Base-by-base conservation (phyloP, 2,888 invertebrate genomes). In the Colostygia pectinataria region DNA sequence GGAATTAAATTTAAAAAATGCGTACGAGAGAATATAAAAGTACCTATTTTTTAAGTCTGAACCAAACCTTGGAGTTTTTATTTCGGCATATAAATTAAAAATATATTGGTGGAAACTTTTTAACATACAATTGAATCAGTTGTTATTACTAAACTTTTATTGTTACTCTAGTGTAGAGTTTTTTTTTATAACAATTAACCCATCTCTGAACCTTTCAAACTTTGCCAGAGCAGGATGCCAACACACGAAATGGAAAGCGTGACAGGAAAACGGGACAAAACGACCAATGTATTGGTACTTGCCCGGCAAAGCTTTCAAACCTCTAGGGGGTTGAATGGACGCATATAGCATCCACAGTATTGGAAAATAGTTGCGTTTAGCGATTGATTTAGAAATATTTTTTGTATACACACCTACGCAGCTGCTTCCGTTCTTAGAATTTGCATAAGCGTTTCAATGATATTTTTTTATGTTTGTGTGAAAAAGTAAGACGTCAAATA, bases 211-310 rank as follows among this genome's bases (percentile, higher is more conserved):
- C 28, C 37, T 39, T 55, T 49, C 44, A 52, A 40, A 39, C 29
- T 20, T 45, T 43, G 32, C 13, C 20, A 52, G 63, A 77, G 65
- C 49, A 71, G 68, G 76, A 79, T 53, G 66, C 71, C 57, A 57
- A 68, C 65, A 73, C 74, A 68, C 72, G 77, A 77, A 81, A 80
- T 79, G 77, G 75, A 76, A 81, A 82, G 73, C 77, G 71, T 77
- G 77, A 71, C 77, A 79, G 80, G 78, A 81, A 81, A 83, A 77
- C 71, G 66, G 72, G 66, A 75, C 75, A 85, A 83, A 83, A 81
- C 80, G 75, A 75, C 71, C 75, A 72, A 68, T 73, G 59, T 54
- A 52, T 55, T 36, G 33, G 74, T 76, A 78, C 65, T 74, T 71
- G 74, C 72, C 72, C 74, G 67, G 68, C 61, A 67, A 62, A 53